Evolutionary conservation across 2,797 vertebrate genomes (phyloP), one percentile per base, ranked within the genome.

Genomic region (Acanthornis magna): DNA sequence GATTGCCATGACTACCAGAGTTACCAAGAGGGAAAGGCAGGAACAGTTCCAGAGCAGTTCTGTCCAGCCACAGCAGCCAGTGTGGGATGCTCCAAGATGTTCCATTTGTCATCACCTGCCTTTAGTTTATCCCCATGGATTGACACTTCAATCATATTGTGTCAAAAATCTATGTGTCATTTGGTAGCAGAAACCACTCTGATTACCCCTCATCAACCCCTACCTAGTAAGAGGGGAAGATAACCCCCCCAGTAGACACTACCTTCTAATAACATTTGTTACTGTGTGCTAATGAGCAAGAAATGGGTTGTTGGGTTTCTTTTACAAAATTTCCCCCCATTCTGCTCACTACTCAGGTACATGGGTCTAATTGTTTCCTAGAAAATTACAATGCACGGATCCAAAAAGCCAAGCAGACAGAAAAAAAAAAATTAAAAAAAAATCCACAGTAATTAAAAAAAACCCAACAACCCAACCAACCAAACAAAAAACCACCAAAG

Each of bases 361-460:
- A 12, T 50, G 36, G 60, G 43, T n/a, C 60, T 40, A 75, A 43
- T 12, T 47, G 21, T 11, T 93, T 85, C 75, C 30, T 23, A 20
- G 5, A n/a, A 65, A 85, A 68, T 50, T 18, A 50, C 2, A 47
- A 42, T 4, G 2, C 0, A 0, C 36, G 11, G 75, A 51, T 60
- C 23, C 38, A 58, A 63, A 61, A 68, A 75, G 16, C 22, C n/a
- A 86, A 84, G 26, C 7, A 73, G 15, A 47, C 13, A 57, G 48
- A 30, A 43, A 42, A 54, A 42, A 48, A 43, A 36, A 36, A 36
- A 38, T 38, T 38, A 38, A 11, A 38, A 48, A 7, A 32, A 11
- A 48, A 23, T 1, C 12, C 3, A 40, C 15, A 34, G 20, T 40
- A 73, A 79, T 16, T n/a, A 38, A 50, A 43, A 68, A 87, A 38